Conservation (phyloP, 2,113 vertebrate species). For the Tachuris rubrigastra region DNA sequence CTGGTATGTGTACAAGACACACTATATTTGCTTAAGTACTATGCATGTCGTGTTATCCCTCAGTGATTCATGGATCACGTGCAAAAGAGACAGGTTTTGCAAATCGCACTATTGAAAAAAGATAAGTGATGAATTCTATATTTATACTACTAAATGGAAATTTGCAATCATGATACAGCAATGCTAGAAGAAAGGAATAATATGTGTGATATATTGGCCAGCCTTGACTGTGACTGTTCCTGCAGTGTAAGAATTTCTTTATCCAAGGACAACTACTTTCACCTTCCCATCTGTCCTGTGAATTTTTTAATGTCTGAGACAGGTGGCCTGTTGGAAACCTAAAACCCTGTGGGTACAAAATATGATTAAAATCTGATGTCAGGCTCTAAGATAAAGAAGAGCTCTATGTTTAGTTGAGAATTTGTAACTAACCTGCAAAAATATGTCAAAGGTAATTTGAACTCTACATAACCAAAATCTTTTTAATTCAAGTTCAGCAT, state of each 20-base stretch:
- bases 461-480: slow-evolving; percentile 68
- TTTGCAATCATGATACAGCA: slow-evolving; percentile 50
- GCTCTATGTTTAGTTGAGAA: slow-evolving; percentile 73
- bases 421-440: slow-evolving; percentile 74
- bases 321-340: slow-evolving; percentile 86
- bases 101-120: not conserved
- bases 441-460: slow-evolving; percentile 74
- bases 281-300: slow-evolving; percentile 90
- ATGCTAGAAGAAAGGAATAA: slow-evolving; percentile 47
- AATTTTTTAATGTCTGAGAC: slow-evolving; percentile 86
- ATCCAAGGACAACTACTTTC: slow-evolving; percentile 87
- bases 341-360: slow-evolving; percentile 85
- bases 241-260: slow-evolving; percentile 79
- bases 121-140: slow-evolving; percentile 54
- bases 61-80: slow-evolving; percentile 32
- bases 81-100: slow-evolving; percentile 52
- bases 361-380: slow-evolving; percentile 89
- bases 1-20: not conserved
- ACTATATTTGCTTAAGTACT: not conserved
- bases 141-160: slow-evolving; percentile 66
- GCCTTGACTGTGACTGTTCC: slow-evolving; percentile 68
- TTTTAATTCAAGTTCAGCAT: slow-evolving; percentile 70
- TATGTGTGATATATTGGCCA: slow-evolving; percentile 64
- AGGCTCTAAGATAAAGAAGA: slow-evolving; percentile 77
- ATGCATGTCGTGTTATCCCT: slow-evolving; percentile 13